A percentile compares a stretch with the other conserved stretches of the same genome.
These are phyloP conservation scores for Apotomis capreana DNA, from an alignment of 2,888 invertebrate species.

Conservation along the genomic window DNA sequence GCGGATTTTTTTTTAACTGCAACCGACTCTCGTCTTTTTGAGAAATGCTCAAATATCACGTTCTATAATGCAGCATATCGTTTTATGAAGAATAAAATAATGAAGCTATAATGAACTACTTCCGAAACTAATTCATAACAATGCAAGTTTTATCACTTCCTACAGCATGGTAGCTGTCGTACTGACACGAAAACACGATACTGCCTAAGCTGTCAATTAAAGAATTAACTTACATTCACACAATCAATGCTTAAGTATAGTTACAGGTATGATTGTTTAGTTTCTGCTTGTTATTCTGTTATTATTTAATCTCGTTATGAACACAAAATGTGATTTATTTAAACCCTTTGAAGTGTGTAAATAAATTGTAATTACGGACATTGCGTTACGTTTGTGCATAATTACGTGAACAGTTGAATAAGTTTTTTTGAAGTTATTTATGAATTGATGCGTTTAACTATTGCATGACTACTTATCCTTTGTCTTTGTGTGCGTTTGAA, in stretches of 20 bases:
- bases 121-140: not conserved
- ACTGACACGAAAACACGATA: constrained; percentile 9
- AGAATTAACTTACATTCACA: not conserved
- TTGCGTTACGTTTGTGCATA: not conserved
- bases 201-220: constrained; percentile 14
- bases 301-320: not conserved
- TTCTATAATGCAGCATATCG: too few species aligned
- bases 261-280: constrained; percentile 1
- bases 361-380: not conserved
- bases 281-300: not conserved
- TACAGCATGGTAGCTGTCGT: not conserved
- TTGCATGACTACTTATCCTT: too few species aligned
- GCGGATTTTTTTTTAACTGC: constrained; percentile 3
- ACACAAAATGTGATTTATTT: not conserved
- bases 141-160: not conserved
- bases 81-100: too few species aligned
- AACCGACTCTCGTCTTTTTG: constrained; percentile 11
- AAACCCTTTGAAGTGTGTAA: not conserved
- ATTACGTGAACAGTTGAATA: too few species aligned
- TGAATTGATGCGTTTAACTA: too few species aligned
- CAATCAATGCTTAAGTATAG: not conserved
- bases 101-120: not conserved
- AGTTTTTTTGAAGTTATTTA: too few species aligned
- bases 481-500: too few species aligned
- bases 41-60: too few species aligned